A percentile compares a stretch with the other conserved stretches of the same genome.
phyloP scores from a whole-genome alignment of 2,888 invertebrate species.

The Seira sanloemensis region DNA sequence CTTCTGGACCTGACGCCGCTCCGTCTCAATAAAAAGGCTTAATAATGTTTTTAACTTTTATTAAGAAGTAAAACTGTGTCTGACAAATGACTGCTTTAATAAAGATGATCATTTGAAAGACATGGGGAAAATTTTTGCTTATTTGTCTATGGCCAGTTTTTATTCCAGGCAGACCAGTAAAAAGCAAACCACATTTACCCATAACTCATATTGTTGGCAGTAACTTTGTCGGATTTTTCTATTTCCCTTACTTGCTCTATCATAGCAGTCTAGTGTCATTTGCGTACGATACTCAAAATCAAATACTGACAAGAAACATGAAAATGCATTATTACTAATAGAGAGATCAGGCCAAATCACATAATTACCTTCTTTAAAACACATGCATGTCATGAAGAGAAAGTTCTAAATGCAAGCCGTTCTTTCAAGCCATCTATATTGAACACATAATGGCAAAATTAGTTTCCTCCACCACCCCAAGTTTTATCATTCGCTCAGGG shows the following conservation, averaged over 20 bases:
- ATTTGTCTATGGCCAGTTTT: neutral
- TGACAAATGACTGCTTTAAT: neutral
- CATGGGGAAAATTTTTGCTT: neutral
- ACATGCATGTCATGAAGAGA: too few species aligned
- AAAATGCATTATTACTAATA: too few species aligned
- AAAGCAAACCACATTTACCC: too few species aligned
- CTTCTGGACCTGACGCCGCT: constrained; percentile 68
- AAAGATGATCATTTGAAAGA: neutral
- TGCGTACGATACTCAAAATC: neutral
- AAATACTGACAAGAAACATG: too few species aligned
- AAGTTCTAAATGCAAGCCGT: too few species aligned
- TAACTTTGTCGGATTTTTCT: neutral
- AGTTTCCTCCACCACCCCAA: too few species aligned
- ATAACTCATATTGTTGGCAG: too few species aligned
- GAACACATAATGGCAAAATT: too few species aligned
- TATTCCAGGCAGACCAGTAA: neutral
- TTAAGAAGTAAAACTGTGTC: neutral
- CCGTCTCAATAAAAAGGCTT: constrained; percentile 55
- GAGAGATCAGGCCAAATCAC: too few species aligned
- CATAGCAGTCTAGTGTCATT: neutral
- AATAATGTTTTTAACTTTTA: neutral
- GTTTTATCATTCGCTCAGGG: too few species aligned
- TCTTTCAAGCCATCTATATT: too few species aligned
- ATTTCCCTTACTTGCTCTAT: neutral
- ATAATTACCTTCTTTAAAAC: too few species aligned